phyloP scores from a whole-genome alignment of 2,797 vertebrate genomes.

The Poliocrania exsul region DNA sequence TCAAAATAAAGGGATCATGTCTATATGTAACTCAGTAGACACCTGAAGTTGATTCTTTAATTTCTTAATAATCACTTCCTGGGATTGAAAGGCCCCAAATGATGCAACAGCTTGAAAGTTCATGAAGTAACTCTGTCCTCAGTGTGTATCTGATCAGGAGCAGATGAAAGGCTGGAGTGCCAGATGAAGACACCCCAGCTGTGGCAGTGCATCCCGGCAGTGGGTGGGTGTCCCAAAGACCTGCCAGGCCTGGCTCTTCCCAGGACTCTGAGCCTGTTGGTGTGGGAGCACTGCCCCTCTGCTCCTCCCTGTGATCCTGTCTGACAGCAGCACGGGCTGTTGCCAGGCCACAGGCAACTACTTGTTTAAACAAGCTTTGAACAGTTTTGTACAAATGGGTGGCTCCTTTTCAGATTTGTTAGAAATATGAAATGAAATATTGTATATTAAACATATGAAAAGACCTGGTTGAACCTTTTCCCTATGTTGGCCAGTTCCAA shows the following conservation, averaged over 20 bases:
- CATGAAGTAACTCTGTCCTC: not conserved
- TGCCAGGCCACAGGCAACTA: not conserved
- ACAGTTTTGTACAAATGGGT: not conserved
- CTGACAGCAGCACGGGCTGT: not conserved
- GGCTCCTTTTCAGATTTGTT: not conserved
- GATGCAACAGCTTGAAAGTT: conserved; percentile 13
- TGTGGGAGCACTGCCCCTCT: not conserved
- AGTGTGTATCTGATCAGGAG: not conserved
- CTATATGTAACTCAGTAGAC: not conserved
- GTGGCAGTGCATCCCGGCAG: not conserved
- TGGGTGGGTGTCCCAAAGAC: not conserved
- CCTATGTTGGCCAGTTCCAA: not conserved
- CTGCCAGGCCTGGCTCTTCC: not conserved
- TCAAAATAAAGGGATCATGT: not conserved
- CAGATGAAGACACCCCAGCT: not conserved
- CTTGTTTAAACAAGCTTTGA: not conserved
- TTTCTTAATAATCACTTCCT: conserved; percentile 1
- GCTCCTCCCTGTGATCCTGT: not conserved
- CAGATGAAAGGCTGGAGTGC: not conserved
- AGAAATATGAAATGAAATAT: not conserved
- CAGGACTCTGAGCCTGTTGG: not conserved
- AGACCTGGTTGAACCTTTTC: not conserved
- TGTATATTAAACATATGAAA: not conserved
- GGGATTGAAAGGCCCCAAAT: not conserved
- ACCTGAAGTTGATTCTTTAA: not conserved